Percentiles rank a stretch among this genome's conserved stretches.
phyloP scores from a whole-genome alignment of 2,797 vertebrate species.

The Distichodus sexfasciatus region DNA sequence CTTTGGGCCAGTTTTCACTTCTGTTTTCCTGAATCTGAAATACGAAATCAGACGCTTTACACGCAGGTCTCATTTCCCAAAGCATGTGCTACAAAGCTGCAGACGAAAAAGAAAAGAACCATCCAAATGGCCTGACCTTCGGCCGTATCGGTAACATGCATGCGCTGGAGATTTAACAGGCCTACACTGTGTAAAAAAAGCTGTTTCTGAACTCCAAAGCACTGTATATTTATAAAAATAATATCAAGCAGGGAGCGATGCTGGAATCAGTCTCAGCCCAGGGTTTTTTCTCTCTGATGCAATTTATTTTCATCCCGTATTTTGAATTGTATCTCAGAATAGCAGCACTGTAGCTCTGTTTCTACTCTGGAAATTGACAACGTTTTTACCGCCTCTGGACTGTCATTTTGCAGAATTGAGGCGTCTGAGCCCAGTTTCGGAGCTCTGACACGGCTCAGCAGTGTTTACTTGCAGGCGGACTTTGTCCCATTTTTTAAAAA shows the following conservation, averaged over 20 bases:
- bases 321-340: constrained; percentile 5
- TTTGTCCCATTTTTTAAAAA: too few species aligned
- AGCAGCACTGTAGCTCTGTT: neutral
- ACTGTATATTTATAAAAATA: neutral
- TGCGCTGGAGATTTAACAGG: neutral
- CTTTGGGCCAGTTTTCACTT: neutral
- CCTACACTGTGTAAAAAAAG: neutral
- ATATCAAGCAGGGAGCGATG: neutral
- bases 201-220: neutral
- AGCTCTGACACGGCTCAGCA: too few species aligned
- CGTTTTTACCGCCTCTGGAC: too few species aligned
- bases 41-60: too few species aligned
- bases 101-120: neutral
- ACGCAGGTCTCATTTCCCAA: neutral
- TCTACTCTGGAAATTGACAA: too few species aligned
- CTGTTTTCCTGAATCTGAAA: neutral
- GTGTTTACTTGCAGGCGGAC: too few species aligned
- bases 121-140: neutral
- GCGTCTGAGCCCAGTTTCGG: too few species aligned
- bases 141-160: neutral
- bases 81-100: neutral
- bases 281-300: neutral
- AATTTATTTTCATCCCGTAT: neutral
- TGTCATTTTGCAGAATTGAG: too few species aligned
- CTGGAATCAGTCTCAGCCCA: neutral